phyloP scores from a whole-genome alignment of 2,113 vertebrate genomes.

The Myxocyprinus asiaticus region DNA sequence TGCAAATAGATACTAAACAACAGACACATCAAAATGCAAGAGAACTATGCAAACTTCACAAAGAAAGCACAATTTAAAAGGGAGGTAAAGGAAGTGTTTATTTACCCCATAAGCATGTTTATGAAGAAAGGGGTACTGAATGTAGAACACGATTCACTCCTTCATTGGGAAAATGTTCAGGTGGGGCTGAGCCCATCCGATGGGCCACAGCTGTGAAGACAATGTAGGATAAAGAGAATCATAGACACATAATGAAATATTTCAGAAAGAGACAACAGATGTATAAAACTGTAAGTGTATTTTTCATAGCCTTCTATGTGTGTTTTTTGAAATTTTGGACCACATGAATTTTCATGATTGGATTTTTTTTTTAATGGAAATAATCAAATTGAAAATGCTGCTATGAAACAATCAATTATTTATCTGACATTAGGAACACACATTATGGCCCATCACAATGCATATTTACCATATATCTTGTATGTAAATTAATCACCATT shows the following conservation, averaged over 20 bases:
- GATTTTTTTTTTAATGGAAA: no score
- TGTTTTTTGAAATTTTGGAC: not conserved
- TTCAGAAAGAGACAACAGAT: not conserved
- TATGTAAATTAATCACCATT: no score
- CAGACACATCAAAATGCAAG: not conserved
- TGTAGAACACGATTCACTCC: slow-evolving; percentile 64
- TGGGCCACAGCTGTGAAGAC: slow-evolving; percentile 61
- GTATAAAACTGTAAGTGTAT: no score
- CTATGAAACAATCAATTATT: no score
- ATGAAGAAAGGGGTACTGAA: slow-evolving; percentile 65
- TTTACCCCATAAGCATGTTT: slow-evolving; percentile 58
- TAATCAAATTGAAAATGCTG: no score
- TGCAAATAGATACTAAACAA: not conserved
- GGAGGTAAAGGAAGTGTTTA: no score
- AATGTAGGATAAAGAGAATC: not conserved
- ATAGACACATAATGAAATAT: not conserved
- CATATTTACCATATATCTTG: no score
- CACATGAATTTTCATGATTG: no score
- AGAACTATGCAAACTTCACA: not conserved
- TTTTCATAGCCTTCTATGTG: no score
- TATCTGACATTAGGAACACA: no score
- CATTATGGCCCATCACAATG: no score
- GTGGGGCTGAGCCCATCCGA: slow-evolving; percentile 73
- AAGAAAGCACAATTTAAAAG: not conserved
- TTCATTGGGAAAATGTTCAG: slow-evolving; percentile 76